Percentiles rank a stretch among this genome's conserved stretches.
phyloP scores from a whole-genome alignment of 1,140 invertebrate genomes.

The Bursaphelenchus mucronatus region DNA sequence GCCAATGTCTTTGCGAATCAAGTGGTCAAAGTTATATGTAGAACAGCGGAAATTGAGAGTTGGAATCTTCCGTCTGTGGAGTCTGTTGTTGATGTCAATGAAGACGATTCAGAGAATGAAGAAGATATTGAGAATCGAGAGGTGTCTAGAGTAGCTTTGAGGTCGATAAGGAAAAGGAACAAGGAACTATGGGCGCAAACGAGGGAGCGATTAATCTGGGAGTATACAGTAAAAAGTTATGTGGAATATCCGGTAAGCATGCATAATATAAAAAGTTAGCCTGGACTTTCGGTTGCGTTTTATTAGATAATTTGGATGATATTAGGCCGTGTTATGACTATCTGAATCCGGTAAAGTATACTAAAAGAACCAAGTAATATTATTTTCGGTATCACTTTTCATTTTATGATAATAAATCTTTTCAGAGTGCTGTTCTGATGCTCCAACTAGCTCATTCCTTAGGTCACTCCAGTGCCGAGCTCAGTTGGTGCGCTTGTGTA shows the following conservation, averaged over 20 bases:
- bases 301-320: conserved; percentile 1
- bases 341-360: too few relatives aligned
- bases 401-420: neutral
- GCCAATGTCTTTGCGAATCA: conserved; percentile 11
- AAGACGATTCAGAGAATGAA: neutral
- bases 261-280: neutral
- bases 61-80: conserved; percentile 1
- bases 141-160: neutral
- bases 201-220: conserved; percentile 6
- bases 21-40: neutral
- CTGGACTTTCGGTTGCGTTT: too few relatives aligned
- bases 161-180: neutral
- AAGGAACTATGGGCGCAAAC: neutral
- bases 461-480: neutral
- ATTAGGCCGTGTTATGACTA: too few relatives aligned
- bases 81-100: neutral
- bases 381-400: too few relatives aligned
- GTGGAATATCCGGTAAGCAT: conserved; percentile 6
- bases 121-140: conserved; percentile 1
- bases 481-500: conserved; percentile 10
- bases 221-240: conserved; percentile 3
- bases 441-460: conserved; percentile 12
- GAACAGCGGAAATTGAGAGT: conserved; percentile 1
- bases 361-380: too few relatives aligned
- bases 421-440: conserved; percentile 16